Percentiles rank a stretch among this genome's conserved stretches.
phyloP scores from a whole-genome alignment of 2,797 vertebrate genomes.

The Hyperoplus immaculatus region DNA sequence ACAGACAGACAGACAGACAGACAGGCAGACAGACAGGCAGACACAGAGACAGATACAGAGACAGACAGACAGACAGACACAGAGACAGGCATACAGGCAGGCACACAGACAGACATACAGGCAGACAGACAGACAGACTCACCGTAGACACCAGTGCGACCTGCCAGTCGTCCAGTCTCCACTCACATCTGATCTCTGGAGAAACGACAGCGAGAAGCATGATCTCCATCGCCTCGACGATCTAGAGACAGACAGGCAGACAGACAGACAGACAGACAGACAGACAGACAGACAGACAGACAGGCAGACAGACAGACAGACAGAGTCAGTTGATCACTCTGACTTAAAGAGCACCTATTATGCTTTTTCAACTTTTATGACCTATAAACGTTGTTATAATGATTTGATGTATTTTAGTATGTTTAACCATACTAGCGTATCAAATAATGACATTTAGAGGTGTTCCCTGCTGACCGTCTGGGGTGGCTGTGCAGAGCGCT shows the following conservation, averaged over 20 bases:
- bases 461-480: too few species aligned
- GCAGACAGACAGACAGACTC: slow-evolving; percentile 64
- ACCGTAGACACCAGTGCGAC: slow-evolving; percentile 96
- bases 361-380: too few species aligned
- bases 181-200: slow-evolving; percentile 94
- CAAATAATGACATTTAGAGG: too few species aligned
- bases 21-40: neutral
- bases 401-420: too few species aligned
- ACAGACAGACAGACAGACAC: neutral
- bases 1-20: too few species aligned
- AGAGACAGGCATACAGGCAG: neutral
- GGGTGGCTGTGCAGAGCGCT: too few species aligned
- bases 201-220: slow-evolving; percentile 95
- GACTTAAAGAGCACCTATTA: too few species aligned
- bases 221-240: slow-evolving; percentile 97
- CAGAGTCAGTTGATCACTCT: neutral
- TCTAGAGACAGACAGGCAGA: slow-evolving; percentile 75
- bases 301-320: slow-evolving; percentile 1
- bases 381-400: too few species aligned
- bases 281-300: neutral
- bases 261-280: neutral
- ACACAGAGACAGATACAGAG: neutral
- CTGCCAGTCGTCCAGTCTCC: slow-evolving; percentile 94
- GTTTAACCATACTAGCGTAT: too few species aligned
- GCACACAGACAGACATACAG: neutral